A percentile compares a stretch with the other conserved stretches of the same genome.
Evolutionary conservation across 2,888 invertebrate genomes (phyloP).

Genomic region (Napeogenes sylphis): DNA sequence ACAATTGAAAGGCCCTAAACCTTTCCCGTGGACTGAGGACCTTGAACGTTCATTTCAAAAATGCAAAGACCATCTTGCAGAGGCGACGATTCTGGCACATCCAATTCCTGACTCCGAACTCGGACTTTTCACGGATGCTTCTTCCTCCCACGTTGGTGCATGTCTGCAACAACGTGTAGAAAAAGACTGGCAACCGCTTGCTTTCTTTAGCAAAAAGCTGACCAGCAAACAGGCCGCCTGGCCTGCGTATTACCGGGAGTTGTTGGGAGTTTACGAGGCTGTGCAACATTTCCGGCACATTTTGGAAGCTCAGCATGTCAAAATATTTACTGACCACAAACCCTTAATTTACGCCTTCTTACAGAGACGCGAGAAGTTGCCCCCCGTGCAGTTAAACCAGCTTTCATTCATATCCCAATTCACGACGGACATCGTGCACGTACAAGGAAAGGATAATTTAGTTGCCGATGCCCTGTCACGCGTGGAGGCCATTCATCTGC

Average conservation of each 20-base stretch:
- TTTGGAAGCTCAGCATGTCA: conserved; percentile 24
- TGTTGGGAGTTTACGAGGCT: conserved; percentile 28
- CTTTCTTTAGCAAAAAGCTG: conserved; percentile 30
- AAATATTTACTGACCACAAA: conserved; percentile 32
- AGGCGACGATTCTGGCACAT: no score
- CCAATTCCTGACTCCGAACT: no score
- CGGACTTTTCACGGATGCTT: conserved; percentile 17
- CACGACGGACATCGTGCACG: conserved; percentile 33
- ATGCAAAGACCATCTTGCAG: no score
- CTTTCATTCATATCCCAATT: conserved; percentile 34
- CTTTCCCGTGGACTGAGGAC: no score
- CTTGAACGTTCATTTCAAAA: no score
- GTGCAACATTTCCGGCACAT: conserved; percentile 34
- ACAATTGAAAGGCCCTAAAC: no score
- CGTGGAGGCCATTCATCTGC: conserved; percentile 26
- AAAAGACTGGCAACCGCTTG: conserved; percentile 27
- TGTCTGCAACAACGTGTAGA: conserved; percentile 24
- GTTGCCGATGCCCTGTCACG: conserved; percentile 37
- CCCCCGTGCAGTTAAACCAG: conserved; percentile 33
- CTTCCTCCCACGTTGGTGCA: conserved; percentile 20
- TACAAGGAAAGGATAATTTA: conserved; percentile 32
- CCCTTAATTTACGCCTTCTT: conserved; percentile 29
- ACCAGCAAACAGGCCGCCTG: conserved; percentile 18
- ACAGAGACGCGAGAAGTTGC: conserved; percentile 26
- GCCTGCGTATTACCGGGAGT: conserved; percentile 31